Base-by-base conservation (phyloP, 2,888 invertebrate species). In the Conus canariensis region DNA sequence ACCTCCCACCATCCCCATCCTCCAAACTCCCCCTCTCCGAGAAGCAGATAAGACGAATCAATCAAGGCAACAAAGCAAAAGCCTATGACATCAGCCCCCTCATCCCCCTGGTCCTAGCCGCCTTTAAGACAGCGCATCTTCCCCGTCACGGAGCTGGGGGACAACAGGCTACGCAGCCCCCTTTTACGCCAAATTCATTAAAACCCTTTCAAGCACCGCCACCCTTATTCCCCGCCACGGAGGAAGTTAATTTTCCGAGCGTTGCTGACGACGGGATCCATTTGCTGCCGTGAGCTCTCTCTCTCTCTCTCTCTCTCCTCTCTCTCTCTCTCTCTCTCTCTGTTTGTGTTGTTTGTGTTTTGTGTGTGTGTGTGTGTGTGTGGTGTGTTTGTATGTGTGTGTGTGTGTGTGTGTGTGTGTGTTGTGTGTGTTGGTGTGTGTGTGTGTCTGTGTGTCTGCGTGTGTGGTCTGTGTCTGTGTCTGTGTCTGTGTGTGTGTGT, bases 181-280 rank as follows among this genome's bases (percentile, higher is more conserved):
- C 89, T 89, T 89, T 89, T 83, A 85, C 89, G 22, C 19, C 85
- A 85, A 89, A 89, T 89, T 89, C 89, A 89, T 89, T 89, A 89
- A 89, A 85, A 67, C 89, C 85, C 85, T 89, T 89, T 89, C 89
- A 89, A 85, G 85, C 83, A 22, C 70, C 56, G 74, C 70, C 25
- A 1, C 89, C 64, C 74, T 89, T 89, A 89, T 89, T 85, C 85
- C 85, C 64, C 59, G 67, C 89, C 89, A 89, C 85, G 89, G 85
- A 89, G 85, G 74, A 85, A 89, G 89, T 89, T 85, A 89, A 89
- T 89, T 89, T 89, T 89, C 89, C 56, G 25, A 85, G 45, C 89
- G 89, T 83, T 85, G 85, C 74, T 70, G 87, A 87, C 70, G 70
- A 67, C 58, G 89, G 83, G 85, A 89, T 89, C 89, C 83, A 89